Evolutionary conservation across 1,140 invertebrate species (phyloP).

Genomic region (Ditylenchus dipsaci): DNA sequence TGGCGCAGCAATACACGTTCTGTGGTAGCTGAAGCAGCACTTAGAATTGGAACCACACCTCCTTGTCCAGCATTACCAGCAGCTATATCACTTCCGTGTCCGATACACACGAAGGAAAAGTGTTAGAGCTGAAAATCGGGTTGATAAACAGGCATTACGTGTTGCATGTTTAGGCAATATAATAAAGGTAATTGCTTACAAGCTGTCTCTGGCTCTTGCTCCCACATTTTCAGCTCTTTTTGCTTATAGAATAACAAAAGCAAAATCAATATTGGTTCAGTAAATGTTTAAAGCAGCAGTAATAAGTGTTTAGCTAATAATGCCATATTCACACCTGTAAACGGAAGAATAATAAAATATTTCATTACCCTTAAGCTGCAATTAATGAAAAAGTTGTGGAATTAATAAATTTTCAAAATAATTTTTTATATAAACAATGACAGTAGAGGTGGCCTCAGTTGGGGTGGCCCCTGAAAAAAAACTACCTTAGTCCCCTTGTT

Average conservation of each 20-base stretch:
- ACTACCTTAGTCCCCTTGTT: no score
- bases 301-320: not conserved
- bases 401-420: no score
- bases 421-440: no score
- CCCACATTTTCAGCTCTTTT: not conserved
- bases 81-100: constrained; percentile 8
- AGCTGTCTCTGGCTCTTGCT: not conserved
- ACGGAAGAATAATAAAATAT: no score
- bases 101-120: constrained; percentile 5
- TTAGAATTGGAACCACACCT: not conserved
- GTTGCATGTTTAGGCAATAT: not conserved
- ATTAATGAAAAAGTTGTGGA: no score
- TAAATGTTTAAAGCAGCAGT: not conserved
- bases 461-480: no score
- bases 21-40: not conserved
- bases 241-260: not conserved
- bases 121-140: constrained; percentile 1
- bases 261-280: not conserved
- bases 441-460: no score
- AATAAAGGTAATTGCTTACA: not conserved
- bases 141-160: not conserved
- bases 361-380: no score
- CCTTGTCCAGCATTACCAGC: no score
- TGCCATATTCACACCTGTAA: not conserved
- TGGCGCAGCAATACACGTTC: not conserved